These are phyloP conservation scores for Camelus bactrianus DNA, from an alignment of 2,113 vertebrate genomes.

Conservation along the genomic window DNA sequence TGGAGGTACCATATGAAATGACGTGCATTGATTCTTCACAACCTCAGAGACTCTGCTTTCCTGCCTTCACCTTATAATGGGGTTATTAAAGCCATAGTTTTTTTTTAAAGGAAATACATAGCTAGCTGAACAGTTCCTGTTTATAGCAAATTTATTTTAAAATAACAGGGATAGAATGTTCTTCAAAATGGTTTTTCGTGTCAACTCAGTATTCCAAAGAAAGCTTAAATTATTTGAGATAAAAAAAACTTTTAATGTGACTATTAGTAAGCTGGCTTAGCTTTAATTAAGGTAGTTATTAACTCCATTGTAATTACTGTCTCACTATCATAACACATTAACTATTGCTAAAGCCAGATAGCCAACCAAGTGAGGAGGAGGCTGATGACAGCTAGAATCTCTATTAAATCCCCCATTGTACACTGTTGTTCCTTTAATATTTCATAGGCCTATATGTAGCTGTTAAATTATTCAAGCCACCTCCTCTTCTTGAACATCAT, in stretches of 20 bases:
- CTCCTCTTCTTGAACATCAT: conserved; percentile 64
- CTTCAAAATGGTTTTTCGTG: conserved; percentile 46
- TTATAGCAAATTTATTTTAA: conserved; percentile 48
- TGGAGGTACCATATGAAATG: neutral
- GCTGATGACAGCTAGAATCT: conserved; percentile 46
- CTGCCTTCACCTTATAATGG: neutral
- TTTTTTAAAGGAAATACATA: neutral
- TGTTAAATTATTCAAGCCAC: conserved; percentile 83
- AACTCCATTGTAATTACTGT: neutral
- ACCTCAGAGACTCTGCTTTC: neutral
- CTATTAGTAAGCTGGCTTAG: neutral
- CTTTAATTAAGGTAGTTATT: conserved; percentile 33
- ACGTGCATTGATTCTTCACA: neutral
- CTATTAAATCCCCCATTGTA: conserved; percentile 68
- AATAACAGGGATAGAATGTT: neutral
- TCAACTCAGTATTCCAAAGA: neutral
- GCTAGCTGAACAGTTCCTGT: neutral
- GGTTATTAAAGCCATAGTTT: neutral
- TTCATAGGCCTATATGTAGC: conserved; percentile 81
- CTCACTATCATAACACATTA: neutral
- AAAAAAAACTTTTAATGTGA: neutral
- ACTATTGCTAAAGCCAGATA: neutral
- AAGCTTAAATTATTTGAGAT: neutral
- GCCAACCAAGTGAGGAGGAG: neutral
- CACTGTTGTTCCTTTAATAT: conserved; percentile 78